Percentiles rank a stretch among this genome's conserved stretches.
Evolutionary conservation across 2,113 vertebrate species (phyloP).

Genomic region (Pelodiscus sinensis): DNA sequence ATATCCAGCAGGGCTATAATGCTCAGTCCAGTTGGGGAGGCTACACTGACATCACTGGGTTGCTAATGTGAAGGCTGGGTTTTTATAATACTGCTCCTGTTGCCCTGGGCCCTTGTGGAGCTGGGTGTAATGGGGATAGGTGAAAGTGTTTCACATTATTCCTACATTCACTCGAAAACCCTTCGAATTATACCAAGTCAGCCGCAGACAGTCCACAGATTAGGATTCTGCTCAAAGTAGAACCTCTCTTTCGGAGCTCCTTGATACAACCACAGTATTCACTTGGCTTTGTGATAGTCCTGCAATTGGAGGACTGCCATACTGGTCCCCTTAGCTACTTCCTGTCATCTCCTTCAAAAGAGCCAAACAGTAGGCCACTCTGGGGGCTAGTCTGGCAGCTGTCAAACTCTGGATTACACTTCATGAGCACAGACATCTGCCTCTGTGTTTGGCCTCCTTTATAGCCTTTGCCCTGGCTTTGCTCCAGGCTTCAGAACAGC

Average conservation of each 20-base stretch:
- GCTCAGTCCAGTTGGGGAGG: not conserved
- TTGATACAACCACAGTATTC: not conserved
- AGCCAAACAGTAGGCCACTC: conserved; percentile 60
- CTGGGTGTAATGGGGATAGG: not conserved
- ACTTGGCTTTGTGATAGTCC: conserved; percentile 51
- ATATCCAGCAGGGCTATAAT: not conserved
- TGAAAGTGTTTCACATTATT: not conserved
- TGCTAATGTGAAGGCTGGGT: not conserved
- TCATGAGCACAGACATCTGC: conserved; percentile 68
- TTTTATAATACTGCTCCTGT: not conserved
- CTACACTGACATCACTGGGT: not conserved
- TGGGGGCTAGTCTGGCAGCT: conserved; percentile 72
- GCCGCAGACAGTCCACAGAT: not conserved
- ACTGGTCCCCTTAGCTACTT: conserved; percentile 57
- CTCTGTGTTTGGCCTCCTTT: conserved; percentile 34
- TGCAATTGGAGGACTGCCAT: conserved; percentile 62
- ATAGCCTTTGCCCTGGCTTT: conserved; percentile 65
- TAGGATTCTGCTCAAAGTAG: not conserved
- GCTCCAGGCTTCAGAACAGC: conserved; percentile 30
- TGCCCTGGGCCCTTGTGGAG: not conserved
- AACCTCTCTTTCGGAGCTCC: conserved; percentile 27
- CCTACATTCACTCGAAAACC: not conserved
- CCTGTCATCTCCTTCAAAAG: conserved; percentile 70
- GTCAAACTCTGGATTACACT: conserved; percentile 68
- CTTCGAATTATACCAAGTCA: not conserved